phyloP scores from a whole-genome alignment of 2,113 vertebrate genomes.

The Sterrhoptilus dennistouni region DNA sequence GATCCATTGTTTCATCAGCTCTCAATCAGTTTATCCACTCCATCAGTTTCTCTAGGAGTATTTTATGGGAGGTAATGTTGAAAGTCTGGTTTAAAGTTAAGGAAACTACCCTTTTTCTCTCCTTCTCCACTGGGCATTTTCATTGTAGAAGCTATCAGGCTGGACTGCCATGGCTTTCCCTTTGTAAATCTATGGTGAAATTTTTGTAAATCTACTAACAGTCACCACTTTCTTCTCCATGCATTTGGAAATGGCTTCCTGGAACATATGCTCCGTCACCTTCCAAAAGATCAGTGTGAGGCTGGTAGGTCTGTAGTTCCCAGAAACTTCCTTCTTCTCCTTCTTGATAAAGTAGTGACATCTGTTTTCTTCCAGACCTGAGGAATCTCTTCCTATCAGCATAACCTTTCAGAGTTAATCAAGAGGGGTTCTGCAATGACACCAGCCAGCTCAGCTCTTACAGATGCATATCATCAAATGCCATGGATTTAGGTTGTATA shows the following conservation, averaged over 20 bases:
- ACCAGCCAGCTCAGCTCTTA: neutral
- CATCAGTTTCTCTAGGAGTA: neutral
- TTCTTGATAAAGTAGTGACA: neutral
- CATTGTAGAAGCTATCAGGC: neutral
- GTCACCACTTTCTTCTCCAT: neutral
- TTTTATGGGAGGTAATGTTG: neutral
- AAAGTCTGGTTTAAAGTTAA: neutral
- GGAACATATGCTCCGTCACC: neutral
- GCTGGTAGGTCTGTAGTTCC: neutral
- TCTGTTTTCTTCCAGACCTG: neutral
- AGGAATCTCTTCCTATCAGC: neutral
- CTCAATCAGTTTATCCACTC: neutral
- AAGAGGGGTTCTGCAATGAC: neutral
- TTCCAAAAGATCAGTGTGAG: neutral
- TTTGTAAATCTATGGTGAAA: neutral
- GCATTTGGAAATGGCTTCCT: neutral
- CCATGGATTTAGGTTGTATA: neutral
- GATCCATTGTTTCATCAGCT: neutral
- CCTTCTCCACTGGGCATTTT: neutral
- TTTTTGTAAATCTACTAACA: neutral
- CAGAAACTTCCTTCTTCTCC: neutral
- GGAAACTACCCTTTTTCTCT: neutral
- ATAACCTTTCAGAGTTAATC: neutral
- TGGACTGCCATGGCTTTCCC: neutral
- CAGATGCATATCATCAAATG: neutral